These are phyloP conservation scores for Sepiola atlantica DNA, from an alignment of 2,888 invertebrate genomes.

Conservation along the genomic window DNA sequence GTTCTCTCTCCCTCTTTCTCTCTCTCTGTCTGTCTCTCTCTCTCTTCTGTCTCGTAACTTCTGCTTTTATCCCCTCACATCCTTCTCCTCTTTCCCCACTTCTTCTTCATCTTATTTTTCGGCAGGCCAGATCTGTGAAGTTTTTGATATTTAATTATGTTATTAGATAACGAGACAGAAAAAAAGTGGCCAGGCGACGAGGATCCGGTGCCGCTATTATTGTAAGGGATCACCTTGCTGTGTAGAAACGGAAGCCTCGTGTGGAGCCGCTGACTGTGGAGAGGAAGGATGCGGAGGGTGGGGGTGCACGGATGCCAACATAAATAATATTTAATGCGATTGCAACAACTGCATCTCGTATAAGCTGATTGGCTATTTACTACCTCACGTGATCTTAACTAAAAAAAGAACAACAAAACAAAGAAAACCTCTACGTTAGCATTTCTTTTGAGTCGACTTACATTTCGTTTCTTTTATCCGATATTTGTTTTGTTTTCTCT, in stretches of 20 bases:
- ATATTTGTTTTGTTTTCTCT: background rate
- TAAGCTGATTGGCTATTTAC: background rate
- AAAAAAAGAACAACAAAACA: background rate
- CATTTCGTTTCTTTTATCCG: background rate
- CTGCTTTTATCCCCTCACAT: background rate
- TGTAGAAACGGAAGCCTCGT: background rate
- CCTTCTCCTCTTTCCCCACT: no score
- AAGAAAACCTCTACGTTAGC: background rate
- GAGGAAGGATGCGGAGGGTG: no score
- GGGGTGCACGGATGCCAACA: background rate
- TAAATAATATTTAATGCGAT: slow-evolving; percentile 32
- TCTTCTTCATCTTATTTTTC: background rate
- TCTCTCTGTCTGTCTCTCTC: background rate
- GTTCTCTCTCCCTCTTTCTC: background rate
- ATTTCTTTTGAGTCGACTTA: background rate
- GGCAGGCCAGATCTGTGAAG: background rate
- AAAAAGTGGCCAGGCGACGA: background rate
- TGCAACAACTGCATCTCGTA: background rate
- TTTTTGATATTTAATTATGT: background rate
- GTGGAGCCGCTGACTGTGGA: background rate
- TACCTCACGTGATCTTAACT: background rate
- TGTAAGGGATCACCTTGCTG: slow-evolving; percentile 32
- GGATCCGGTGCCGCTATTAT: slow-evolving; percentile 22
- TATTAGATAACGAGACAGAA: slow-evolving; percentile 21
- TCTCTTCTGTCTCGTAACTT: background rate